Percentiles rank a stretch among this genome's conserved stretches.
These are phyloP conservation scores for Helobdella robusta DNA, from an alignment of 2,888 invertebrate species.

Conservation along the genomic window DNA sequence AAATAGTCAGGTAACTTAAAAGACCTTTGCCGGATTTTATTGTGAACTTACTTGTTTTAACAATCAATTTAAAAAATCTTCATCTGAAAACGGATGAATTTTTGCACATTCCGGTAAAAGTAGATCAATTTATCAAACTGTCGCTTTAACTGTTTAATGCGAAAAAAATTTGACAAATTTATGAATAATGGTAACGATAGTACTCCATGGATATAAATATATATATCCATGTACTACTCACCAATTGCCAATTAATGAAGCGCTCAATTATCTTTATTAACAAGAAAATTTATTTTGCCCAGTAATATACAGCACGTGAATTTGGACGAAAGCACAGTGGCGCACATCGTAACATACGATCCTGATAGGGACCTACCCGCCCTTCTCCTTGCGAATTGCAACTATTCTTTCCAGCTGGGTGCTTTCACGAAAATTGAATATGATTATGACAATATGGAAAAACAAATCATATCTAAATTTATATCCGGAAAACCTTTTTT, in stretches of 20 bases:
- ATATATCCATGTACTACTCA: too few species aligned
- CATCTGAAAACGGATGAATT: too few species aligned
- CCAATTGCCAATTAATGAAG: too few species aligned
- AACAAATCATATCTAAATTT: conserved; percentile 38
- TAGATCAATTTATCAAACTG: too few species aligned
- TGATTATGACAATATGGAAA: conserved; percentile 37
- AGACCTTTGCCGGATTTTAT: too few species aligned
- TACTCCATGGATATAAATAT: neutral
- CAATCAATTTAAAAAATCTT: too few species aligned
- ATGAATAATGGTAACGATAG: neutral
- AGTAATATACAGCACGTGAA: neutral
- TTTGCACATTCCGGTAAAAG: too few species aligned
- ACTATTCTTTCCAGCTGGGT: conserved; percentile 38
- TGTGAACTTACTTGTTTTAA: too few species aligned
- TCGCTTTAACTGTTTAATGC: too few species aligned
- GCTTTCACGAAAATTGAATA: conserved; percentile 37
- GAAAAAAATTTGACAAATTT: too few species aligned
- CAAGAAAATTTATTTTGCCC: too few species aligned
- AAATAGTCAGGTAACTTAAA: conserved; percentile 26
- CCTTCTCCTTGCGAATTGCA: conserved; percentile 38
- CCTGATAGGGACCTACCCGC: conserved; percentile 38
- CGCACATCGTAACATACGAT: conserved; percentile 32
- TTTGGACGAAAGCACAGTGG: conserved; percentile 22
- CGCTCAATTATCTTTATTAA: too few species aligned
- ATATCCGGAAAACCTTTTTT: conserved; percentile 31